A percentile compares a stretch with the other conserved stretches of the same genome.
Conservation (phyloP, 53 echinoderm and acorn worm genomes). For the Actinopyga echinites region DNA sequence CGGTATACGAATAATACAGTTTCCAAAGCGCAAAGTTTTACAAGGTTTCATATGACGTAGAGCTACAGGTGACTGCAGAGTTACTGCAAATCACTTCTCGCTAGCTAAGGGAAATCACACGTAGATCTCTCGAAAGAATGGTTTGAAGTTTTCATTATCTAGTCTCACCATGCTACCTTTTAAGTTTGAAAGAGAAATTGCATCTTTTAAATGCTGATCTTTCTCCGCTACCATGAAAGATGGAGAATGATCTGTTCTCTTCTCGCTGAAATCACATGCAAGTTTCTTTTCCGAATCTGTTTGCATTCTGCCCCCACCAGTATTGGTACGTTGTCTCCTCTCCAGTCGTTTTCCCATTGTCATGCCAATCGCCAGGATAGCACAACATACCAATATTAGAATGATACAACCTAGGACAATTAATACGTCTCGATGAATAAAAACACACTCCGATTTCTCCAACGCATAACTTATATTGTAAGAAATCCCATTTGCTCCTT, state of each 20-base stretch:
- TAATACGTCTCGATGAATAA: neutral
- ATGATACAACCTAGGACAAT: conserved; percentile 3
- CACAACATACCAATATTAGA: neutral
- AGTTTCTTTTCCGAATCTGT: conserved; percentile 12
- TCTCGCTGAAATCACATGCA: neutral
- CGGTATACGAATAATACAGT: too few relatives aligned
- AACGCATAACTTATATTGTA: neutral
- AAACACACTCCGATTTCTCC: neutral
- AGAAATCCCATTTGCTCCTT: neutral
- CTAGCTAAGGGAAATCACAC: neutral
- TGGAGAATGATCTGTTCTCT: neutral
- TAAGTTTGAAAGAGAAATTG: conserved; percentile 17
- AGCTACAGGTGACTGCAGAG: too few relatives aligned
- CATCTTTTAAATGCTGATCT: conserved; percentile 43
- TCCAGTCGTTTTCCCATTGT: neutral
- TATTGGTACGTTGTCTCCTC: neutral
- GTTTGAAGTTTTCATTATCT: conserved; percentile 36
- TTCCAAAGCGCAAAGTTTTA: too few relatives aligned
- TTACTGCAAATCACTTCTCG: too few relatives aligned
- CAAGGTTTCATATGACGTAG: too few relatives aligned
- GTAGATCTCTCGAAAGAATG: conserved; percentile 43
- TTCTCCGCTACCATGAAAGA: conserved; percentile 16
- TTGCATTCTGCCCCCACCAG: neutral
- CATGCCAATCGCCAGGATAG: conserved; percentile 18
- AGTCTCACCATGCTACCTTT: conserved; percentile 43